Evolutionary conservation across 2,797 vertebrate species (phyloP), one percentile per base, ranked within the genome.

Genomic region (Gymnodraco acuticeps): DNA sequence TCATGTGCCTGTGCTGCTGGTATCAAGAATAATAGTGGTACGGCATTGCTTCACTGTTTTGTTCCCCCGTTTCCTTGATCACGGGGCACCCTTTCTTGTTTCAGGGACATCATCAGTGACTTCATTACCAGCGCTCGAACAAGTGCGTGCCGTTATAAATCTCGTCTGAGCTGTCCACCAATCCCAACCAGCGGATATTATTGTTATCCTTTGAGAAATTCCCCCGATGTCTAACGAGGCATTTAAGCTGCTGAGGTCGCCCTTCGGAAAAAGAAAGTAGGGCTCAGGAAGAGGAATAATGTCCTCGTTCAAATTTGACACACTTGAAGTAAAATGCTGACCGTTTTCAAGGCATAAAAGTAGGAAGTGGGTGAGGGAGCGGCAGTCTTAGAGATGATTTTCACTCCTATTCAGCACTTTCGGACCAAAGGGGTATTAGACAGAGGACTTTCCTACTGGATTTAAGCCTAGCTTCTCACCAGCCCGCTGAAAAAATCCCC

Each of bases 261-360:
- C 87, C 85, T 88, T 52, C 33, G 33, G 33, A 38, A 50, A 72
- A 90, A 87, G 74, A 82, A 81, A 80, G 84, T 78, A 70, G 45
- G 73, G 82, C 88, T 91, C 80, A 71, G 73, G 82, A 87, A 82
- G 80, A 81, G 72, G 78, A 81, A 84, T 92, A 92, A 94, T 88
- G 89, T 89, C 87, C 91, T 93, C 87, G 90, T 93, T 92, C 88
- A 89, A 77, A 90, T 91, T 86, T 89, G 91, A 92, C 88, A 90
- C 90, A 88, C 86, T 91, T 82, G 78, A 94, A 93, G 81, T 85
- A 88, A 93, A 93, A 87, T 60, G 92, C 93, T 93, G 89, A 94
- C 90, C 92, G 71, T 90, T 91, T 90, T 84, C 73, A 89, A 94
- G 89, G 88, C 80, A 81, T 87, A 75, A 84, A 89, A 91, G 85